Conservation (phyloP, 2,113 vertebrate species). For the Pyrgilauda ruficollis region DNA sequence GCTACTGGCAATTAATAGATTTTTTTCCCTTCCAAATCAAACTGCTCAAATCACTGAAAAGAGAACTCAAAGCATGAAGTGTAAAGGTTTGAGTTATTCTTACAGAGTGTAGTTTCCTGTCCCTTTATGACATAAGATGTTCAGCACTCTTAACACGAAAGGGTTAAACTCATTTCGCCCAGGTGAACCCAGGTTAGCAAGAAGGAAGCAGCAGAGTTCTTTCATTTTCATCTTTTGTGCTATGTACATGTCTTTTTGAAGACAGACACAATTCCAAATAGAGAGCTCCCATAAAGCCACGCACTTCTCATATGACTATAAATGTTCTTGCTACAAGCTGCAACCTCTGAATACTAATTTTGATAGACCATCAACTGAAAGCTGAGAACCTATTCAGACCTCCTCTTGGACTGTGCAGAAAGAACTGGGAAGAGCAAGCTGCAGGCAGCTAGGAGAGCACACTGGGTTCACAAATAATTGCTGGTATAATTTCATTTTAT, state of each 20-base stretch:
- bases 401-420: neutral
- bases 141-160: neutral
- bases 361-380: neutral
- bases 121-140: neutral
- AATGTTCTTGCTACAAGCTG: neutral
- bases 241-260: neutral
- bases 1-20: neutral
- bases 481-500: neutral
- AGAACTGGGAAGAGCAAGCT: neutral
- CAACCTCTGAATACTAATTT: conserved; percentile 5
- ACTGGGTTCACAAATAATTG: neutral
- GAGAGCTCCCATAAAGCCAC: neutral
- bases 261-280: neutral
- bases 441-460: neutral
- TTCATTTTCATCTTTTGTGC: conserved; percentile 10
- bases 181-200: conserved; percentile 62
- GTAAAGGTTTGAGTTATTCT: neutral
- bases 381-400: neutral
- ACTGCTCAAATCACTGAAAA: neutral
- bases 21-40: neutral
- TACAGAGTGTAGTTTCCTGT: neutral
- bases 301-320: neutral
- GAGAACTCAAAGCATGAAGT: neutral
- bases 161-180: conserved; percentile 20
- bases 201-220: conserved; percentile 9